These are phyloP conservation scores for Thermophis baileyi DNA, from an alignment of 2,113 vertebrate genomes.

Conservation along the genomic window DNA sequence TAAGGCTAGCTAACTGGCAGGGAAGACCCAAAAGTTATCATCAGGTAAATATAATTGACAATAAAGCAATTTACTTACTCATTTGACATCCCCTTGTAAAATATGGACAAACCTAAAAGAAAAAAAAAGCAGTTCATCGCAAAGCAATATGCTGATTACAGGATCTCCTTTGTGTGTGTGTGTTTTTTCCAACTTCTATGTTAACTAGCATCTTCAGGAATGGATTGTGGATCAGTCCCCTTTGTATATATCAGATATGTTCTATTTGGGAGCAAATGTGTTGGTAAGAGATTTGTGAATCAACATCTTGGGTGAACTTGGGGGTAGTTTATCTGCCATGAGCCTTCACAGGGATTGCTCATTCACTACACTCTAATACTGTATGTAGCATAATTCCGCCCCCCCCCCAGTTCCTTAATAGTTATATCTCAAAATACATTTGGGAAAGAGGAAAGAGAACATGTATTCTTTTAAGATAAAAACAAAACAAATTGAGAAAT, in stretches of 20 bases:
- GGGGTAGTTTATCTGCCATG: background rate
- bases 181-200: background rate
- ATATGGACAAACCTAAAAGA: constrained; percentile 68
- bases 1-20: background rate
- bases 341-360: background rate
- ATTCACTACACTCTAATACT: background rate
- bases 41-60: background rate
- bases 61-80: constrained; percentile 59
- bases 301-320: background rate
- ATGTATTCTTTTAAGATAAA: background rate
- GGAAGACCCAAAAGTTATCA: background rate
- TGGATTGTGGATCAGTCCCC: background rate
- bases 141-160: background rate
- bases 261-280: background rate
- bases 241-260: background rate
- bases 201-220: background rate
- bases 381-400: background rate
- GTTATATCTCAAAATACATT: background rate
- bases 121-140: background rate
- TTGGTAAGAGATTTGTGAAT: background rate
- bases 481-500: background rate
- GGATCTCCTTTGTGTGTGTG: background rate
- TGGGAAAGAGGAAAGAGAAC: background rate
- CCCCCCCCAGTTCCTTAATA: background rate
- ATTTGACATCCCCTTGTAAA: constrained; percentile 64